Percentiles rank a stretch among this genome's conserved stretches.
phyloP scores from a whole-genome alignment of 2,888 invertebrate species.

The Rotaria macrura region DNA sequence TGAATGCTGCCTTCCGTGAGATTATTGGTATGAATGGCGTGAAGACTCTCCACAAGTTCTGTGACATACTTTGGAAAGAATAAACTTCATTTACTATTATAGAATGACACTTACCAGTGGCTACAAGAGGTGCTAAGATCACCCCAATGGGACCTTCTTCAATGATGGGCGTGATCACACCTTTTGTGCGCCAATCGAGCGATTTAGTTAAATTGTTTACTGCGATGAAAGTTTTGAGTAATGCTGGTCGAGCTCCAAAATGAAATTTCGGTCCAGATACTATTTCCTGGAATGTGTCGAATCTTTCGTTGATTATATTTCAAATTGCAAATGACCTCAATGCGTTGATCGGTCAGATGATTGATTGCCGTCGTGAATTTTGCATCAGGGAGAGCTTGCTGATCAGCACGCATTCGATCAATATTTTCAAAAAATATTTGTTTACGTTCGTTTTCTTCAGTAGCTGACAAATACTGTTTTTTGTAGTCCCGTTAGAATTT shows the following conservation, averaged over 20 bases:
- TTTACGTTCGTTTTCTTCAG: slow-evolving; percentile 23
- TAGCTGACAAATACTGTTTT: neutral
- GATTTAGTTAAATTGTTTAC: neutral
- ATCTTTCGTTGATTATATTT: neutral
- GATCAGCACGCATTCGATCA: neutral
- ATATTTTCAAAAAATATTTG: slow-evolving; percentile 22
- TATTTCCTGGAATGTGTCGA: neutral
- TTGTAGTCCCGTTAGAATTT: slow-evolving; percentile 20
- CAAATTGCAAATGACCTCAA: neutral
- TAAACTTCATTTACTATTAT: neutral
- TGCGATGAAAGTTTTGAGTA: neutral
- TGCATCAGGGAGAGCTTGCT: neutral
- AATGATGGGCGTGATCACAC: neutral
- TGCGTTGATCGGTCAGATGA: slow-evolving; percentile 21
- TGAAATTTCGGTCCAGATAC: neutral
- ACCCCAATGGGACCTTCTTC: neutral
- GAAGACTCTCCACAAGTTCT: neutral
- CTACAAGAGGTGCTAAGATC: neutral
- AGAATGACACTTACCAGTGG: neutral
- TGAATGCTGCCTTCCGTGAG: neutral
- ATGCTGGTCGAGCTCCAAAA: neutral
- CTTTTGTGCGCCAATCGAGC: neutral
- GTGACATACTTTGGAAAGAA: neutral
- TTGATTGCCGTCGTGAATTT: slow-evolving; percentile 21
- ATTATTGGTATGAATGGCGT: neutral